Percentiles rank a stretch among this genome's conserved stretches.
Evolutionary conservation across 2,888 invertebrate species (phyloP).

Genomic region (Dryomyza anilis): DNA sequence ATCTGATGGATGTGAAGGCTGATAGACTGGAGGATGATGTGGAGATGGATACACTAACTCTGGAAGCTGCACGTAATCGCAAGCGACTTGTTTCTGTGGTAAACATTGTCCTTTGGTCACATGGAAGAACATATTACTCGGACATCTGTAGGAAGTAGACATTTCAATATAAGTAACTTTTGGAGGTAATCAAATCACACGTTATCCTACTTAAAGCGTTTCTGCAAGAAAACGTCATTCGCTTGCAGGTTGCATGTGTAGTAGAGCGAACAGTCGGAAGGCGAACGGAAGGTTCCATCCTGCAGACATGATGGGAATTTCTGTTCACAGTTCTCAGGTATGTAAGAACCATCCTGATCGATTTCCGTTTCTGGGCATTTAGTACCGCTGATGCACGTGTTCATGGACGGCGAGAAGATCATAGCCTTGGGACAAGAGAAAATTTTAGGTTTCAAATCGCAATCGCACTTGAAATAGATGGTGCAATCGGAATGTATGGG

Average conservation of each 20-base stretch:
- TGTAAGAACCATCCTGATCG: conserved; percentile 44
- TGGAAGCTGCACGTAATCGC: conserved; percentile 40
- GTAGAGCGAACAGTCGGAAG: conserved; percentile 58
- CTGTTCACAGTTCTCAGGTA: conserved; percentile 47
- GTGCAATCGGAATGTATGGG: conserved; percentile 54
- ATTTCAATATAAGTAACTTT: no score
- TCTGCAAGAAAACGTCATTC: conserved; percentile 55
- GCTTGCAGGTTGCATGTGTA: conserved; percentile 58
- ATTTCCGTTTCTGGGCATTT: conserved; percentile 53
- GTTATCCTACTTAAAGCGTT: conserved; percentile 51
- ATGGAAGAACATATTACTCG: conserved; percentile 46
- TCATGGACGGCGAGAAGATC: conserved; percentile 48
- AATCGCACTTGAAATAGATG: conserved; percentile 55
- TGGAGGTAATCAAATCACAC: not conserved
- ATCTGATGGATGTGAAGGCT: conserved; percentile 31
- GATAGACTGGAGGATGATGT: conserved; percentile 32
- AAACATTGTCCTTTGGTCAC: conserved; percentile 39
- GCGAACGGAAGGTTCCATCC: conserved; percentile 56
- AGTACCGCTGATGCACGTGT: conserved; percentile 50
- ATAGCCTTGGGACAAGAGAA: conserved; percentile 52
- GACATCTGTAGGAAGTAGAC: conserved; percentile 42
- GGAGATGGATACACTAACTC: conserved; percentile 40
- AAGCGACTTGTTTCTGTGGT: conserved; percentile 42
- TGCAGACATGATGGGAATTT: conserved; percentile 57
- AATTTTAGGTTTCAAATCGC: conserved; percentile 46